Conservation (phyloP, 2,113 vertebrate genomes). For the Serilophus lunatus region DNA sequence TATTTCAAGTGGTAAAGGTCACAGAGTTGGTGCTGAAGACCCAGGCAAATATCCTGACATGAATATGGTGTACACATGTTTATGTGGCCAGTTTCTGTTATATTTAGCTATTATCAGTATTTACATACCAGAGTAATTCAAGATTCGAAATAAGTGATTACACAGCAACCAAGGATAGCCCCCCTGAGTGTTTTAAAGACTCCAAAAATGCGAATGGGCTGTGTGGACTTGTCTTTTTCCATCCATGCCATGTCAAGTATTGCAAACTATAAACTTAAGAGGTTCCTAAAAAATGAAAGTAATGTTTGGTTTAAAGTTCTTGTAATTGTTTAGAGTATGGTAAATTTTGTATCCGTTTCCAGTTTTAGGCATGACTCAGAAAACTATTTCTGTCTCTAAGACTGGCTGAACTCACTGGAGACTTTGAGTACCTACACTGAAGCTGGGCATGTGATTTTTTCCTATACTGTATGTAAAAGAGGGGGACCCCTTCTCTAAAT, state of each 20-base stretch:
- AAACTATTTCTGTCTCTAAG: background rate
- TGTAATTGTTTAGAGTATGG: background rate
- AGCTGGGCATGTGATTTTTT: background rate
- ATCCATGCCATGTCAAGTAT: background rate
- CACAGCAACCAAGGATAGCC: background rate
- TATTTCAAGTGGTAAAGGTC: background rate
- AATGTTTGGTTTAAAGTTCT: background rate
- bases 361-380: background rate
- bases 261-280: background rate
- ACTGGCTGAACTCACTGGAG: background rate
- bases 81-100: background rate
- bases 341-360: background rate
- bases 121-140: slow-evolving; percentile 14
- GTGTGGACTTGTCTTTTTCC: background rate
- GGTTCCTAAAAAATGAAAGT: background rate
- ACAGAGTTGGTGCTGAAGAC: background rate
- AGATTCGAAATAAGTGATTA: slow-evolving; percentile 2
- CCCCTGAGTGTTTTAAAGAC: background rate
- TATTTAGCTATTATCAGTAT: background rate
- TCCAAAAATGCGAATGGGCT: background rate
- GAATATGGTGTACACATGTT: background rate
- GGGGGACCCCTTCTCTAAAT: background rate
- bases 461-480: fast-evolving
- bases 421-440: background rate
- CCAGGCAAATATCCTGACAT: background rate